Evolutionary conservation across 2,888 invertebrate species (phyloP), one percentile per base, ranked within the genome.

Genomic region (Margaritifera margaritifera): DNA sequence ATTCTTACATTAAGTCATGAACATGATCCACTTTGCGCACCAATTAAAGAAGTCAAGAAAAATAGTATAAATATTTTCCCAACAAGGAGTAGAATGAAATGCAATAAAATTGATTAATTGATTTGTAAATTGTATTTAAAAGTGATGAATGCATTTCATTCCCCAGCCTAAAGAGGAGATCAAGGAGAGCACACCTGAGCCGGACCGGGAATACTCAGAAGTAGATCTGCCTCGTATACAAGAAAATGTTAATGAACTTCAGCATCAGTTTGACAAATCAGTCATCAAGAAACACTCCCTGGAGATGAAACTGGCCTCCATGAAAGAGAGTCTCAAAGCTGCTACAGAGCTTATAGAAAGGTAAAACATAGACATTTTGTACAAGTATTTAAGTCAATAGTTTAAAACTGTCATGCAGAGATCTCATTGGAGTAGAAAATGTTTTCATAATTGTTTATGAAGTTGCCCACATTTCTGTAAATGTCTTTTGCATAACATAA

Each of bases 201-300:
- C 78, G 4, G 85, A 85, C 62, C 84, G 84, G 57, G 87, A 87
- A 25, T 81, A 87, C 27, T 82, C 80, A 6, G 87, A 86, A 62
- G 87, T 84, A 8, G 89, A 89, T 69, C 77, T 89, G 65, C 83
- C 86, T 3, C 71, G 83, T n/a, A 77, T 89, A 31, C 84, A 87
- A 66, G 80, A 78, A n/a, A 83, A 87, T 74, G 83, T 89, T 11
- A 83, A 86, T 62, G 70, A 79, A 20, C 81, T 89, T 15, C 90
- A 90, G 79, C 75, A 69, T 6, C 74, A 86, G 80, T 89, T 89
- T 80, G 89, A 89, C 71, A 75, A 79, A 62, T 83, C 88, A 6
- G 88, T 89, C 6, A 87, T 88, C 11, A 84, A 89, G 77, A 90
- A 90, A 81, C 88, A 89, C 74, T 84, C 84, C 31, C 81, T 89